Conservation (phyloP, 2,888 invertebrate genomes). For the Sphecodes monilicornis region DNA sequence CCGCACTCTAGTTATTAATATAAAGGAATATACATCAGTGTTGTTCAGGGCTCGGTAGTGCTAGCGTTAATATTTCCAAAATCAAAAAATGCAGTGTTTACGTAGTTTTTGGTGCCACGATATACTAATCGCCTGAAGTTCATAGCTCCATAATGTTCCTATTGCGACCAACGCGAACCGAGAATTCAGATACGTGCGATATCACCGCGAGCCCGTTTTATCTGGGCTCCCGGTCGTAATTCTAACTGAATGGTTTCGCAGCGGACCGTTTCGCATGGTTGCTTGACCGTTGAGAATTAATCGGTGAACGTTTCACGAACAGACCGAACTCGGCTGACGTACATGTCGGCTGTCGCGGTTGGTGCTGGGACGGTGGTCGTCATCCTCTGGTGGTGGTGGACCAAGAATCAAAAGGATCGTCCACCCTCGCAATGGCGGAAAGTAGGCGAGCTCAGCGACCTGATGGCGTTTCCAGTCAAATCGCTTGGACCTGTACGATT, state of each 20-base stretch:
- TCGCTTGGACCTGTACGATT: slow-evolving; percentile 86
- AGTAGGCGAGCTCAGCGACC: slow-evolving; percentile 86
- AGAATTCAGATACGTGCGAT: background rate
- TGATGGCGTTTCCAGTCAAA: slow-evolving; percentile 87
- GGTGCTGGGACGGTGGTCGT: slow-evolving; percentile 78
- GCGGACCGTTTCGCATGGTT: slow-evolving; percentile 36
- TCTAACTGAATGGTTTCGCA: slow-evolving; percentile 4
- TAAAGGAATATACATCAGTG: too few relatives aligned
- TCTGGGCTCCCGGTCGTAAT: background rate
- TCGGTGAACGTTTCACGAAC: slow-evolving; percentile 28
- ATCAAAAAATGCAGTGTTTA: too few relatives aligned
- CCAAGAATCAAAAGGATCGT: slow-evolving; percentile 67
- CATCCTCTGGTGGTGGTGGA: slow-evolving; percentile 77
- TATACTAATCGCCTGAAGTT: background rate
- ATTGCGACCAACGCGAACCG: background rate
- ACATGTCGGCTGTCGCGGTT: slow-evolving; percentile 76
- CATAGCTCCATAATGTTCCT: background rate
- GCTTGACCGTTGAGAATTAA: slow-evolving; percentile 42
- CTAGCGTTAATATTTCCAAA: too few relatives aligned
- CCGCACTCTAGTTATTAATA: too few relatives aligned
- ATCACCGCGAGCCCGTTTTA: background rate
- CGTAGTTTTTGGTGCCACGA: background rate
- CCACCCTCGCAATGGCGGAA: slow-evolving; percentile 86
- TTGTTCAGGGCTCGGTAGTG: too few relatives aligned
- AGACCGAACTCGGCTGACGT: slow-evolving; percentile 77